Conservation (phyloP, 1,140 invertebrate species). For the Nautilus pompilius region DNA sequence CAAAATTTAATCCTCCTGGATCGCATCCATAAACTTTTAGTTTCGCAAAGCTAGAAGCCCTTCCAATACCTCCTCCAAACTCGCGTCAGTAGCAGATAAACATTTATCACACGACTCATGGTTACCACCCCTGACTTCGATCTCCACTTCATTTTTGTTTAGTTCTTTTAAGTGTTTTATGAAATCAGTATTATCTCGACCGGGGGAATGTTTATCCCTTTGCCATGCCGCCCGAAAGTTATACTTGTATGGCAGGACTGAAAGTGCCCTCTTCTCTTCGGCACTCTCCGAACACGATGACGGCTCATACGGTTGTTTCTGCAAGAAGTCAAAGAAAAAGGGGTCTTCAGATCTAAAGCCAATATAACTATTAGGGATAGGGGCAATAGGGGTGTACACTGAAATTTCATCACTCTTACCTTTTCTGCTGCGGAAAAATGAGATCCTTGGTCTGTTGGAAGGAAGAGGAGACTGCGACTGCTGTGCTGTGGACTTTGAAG, state of each 20-base stretch:
- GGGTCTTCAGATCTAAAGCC: constrained; percentile 1
- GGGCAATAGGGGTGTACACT: background rate
- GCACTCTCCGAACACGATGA: background rate
- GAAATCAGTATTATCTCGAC: background rate
- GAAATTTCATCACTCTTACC: background rate
- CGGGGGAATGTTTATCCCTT: background rate
- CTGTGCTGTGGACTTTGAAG: background rate
- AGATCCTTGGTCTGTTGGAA: background rate
- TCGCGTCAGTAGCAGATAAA: background rate
- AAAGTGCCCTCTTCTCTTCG: background rate
- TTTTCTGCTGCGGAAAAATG: constrained; percentile 4
- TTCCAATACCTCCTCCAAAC: constrained; percentile 3
- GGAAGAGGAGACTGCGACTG: background rate
- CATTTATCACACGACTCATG: background rate
- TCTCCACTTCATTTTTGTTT: background rate
- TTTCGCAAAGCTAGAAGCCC: background rate
- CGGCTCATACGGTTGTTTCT: constrained; percentile 6
- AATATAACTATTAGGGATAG: background rate
- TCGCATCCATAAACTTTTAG: too few relatives aligned
- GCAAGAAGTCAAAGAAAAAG: constrained; percentile 9
- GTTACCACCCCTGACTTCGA: background rate
- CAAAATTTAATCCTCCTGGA: too few relatives aligned
- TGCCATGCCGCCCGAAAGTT: background rate
- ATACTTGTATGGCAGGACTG: background rate
- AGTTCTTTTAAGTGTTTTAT: background rate